Base-by-base conservation (phyloP, 2,113 vertebrate genomes). In the Paraplagusia blochii region DNA sequence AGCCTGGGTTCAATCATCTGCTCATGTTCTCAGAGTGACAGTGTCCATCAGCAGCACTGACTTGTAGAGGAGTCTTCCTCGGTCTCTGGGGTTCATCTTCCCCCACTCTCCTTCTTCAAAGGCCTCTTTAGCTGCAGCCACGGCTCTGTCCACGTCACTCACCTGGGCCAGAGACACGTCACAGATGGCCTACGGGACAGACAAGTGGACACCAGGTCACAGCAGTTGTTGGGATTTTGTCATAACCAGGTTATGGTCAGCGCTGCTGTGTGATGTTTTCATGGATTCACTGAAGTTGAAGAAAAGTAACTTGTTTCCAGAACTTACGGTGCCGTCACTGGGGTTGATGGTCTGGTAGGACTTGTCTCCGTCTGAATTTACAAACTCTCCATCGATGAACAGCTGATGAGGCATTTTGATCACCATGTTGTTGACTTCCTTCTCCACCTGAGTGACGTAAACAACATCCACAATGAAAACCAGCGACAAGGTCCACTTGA, bases 21-120 rank as follows among this genome's bases (percentile, higher is more conserved):
- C n/a, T n/a, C n/a, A n/a, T n/a, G n/a, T n/a, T n/a, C n/a, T n/a
- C n/a, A n/a, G n/a, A n/a, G n/a, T n/a, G n/a, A n/a, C n/a, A n/a
- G n/a, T n/a, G n/a, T n/a, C n/a, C n/a, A n/a, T n/a, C 33, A 29
- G 15, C 36, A 17, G 10, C 33, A 11, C 85, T 69, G 57, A 93
- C 92, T 76, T 90, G 87, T 92, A 91, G 5, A 93, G 65, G 15
- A 93, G 83, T 50, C 83, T 76, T 29, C 92, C 91, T 64, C 90
- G 67, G 84, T 93, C 92, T 75, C 92, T 86, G 17, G 92, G 85
- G 72, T 93, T 93, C 90, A 93, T 93, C 68, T 79, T 90, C 16
- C 91, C 90, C 92, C 92, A 93, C 56, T 91, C 89, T 5, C 91
- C 91, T 14, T 87, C 81, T 67, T 93, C 90, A 66, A 93, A 92